Evolutionary conservation across 2,888 invertebrate species (phyloP), one percentile per base, ranked within the genome.

Genomic region (Lochmaea capreae): DNA sequence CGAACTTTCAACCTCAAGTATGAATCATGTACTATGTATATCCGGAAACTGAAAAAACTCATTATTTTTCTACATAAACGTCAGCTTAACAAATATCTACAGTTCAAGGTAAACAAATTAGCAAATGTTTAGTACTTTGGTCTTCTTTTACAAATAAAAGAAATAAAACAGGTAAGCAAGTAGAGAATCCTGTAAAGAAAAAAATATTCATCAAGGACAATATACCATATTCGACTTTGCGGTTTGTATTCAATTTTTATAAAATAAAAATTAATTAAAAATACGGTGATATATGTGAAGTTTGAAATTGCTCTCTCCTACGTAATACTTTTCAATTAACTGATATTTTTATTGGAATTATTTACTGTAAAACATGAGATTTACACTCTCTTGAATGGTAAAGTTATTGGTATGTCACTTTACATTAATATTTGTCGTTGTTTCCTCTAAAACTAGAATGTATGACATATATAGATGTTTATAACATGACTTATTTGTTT

Each of bases 81-180:
- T 54, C n/a, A 54, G 16, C 16, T 52, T 52, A 14, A n/a, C n/a
- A 52, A 52, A 52, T 54, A 54, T 18, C n/a, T 16, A n/a, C n/a
- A 54, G 16, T 54, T 54, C 52, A 54, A 54, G 52, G 52, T 54
- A 54, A 54, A 54, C 52, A 54, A 54, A 54, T 54, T 54, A 54
- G 52, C 9, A 52, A 52, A 52, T n/a, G 52, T 52, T 52, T 52
- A 54, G 52, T 54, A 54, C 52, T 54, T 54, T 54, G 18, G 52
- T 54, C 52, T 54, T 54, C 52, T 54, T 54, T 54, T 54, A 54
- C n/a, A 16, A 52, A 54, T 16, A 54, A n/a, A 16, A 54, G 2
- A 54, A 54, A 16, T 16, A n/a, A 18, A 16, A 54, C 18, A 54
- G 52, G 52, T 54, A 16, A 54, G 52, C 52, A 16, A 54, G 9